A percentile compares a stretch with the other conserved stretches of the same genome.
These are phyloP conservation scores for Cassiopea andromeda DNA, from an alignment of 30 jellyfish, hydroid and myxozoan genomes.

Conservation along the genomic window DNA sequence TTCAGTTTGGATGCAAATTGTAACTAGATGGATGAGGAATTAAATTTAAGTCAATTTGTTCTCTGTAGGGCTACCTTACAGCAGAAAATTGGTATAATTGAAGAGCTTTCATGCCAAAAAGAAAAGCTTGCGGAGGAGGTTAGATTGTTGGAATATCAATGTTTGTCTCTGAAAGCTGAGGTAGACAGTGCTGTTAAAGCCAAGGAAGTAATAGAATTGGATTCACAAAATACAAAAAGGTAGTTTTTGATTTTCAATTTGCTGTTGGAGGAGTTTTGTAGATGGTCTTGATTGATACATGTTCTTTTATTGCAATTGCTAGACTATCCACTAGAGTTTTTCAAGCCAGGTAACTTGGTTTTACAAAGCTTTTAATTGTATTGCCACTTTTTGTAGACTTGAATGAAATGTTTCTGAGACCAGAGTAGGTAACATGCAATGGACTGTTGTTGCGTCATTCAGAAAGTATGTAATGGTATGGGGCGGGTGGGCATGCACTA, in stretches of 20 bases:
- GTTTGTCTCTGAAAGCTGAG: conserved; percentile 19
- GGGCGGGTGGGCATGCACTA: too few species aligned
- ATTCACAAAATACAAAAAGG: conserved; percentile 19
- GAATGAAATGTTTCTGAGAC: too few species aligned
- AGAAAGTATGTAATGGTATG: too few species aligned
- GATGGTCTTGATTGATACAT: too few species aligned
- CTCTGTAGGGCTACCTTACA: not conserved
- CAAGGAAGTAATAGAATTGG: not conserved
- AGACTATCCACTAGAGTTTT: too few species aligned
- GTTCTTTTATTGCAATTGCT: too few species aligned
- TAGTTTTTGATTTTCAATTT: not conserved
- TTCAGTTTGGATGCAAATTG: not conserved
- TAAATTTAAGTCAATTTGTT: not conserved
- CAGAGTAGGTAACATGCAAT: too few species aligned
- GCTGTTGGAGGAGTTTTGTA: too few species aligned
- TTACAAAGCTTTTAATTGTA: too few species aligned
- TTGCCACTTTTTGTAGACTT: too few species aligned
- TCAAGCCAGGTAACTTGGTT: too few species aligned
- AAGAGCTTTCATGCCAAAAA: conserved; percentile 23
- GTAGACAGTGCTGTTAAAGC: not conserved
- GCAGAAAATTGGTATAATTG: conserved; percentile 3
- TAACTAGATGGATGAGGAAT: not conserved
- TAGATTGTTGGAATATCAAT: not conserved
- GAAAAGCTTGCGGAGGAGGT: conserved; percentile 36
- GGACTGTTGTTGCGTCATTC: too few species aligned